Percentiles rank a stretch among this genome's conserved stretches.
phyloP scores from a whole-genome alignment of 2,797 vertebrate genomes.

The Tangara arthus region DNA sequence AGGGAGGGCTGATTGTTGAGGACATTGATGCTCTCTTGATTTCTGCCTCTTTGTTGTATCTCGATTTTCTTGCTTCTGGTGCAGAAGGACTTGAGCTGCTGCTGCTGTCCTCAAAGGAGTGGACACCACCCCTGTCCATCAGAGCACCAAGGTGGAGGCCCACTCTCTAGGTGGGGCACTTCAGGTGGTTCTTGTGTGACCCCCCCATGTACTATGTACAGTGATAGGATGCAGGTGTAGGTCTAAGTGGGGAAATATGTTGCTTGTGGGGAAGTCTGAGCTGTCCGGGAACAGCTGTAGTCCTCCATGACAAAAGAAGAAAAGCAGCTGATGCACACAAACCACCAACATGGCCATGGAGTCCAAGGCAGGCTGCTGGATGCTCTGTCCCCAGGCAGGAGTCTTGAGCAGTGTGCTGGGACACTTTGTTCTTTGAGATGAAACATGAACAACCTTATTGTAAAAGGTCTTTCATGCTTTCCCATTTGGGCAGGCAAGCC shows the following conservation, averaged over 20 bases:
- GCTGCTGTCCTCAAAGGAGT: not conserved
- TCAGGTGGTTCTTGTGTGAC: not conserved
- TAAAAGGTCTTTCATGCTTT: not conserved
- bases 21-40: not conserved
- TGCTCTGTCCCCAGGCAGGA: not conserved
- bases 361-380: not conserved
- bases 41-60: not conserved
- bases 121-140: not conserved
- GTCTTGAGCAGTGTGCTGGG: not conserved
- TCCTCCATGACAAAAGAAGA: not conserved
- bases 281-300: not conserved
- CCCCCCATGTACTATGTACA: not conserved
- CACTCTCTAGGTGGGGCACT: not conserved
- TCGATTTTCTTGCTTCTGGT: not conserved
- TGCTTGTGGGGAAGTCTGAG: not conserved
- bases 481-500: not conserved
- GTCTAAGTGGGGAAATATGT: fast-evolving
- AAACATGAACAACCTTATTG: not conserved
- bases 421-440: not conserved
- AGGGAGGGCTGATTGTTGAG: not conserved
- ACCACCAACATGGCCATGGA: fast-evolving
- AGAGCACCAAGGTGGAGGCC: not conserved
- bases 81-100: not conserved
- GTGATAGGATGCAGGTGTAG: not conserved
- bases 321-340: not conserved